Base-by-base conservation (phyloP, 2,888 invertebrate species). In the Axea sp. region DNA sequence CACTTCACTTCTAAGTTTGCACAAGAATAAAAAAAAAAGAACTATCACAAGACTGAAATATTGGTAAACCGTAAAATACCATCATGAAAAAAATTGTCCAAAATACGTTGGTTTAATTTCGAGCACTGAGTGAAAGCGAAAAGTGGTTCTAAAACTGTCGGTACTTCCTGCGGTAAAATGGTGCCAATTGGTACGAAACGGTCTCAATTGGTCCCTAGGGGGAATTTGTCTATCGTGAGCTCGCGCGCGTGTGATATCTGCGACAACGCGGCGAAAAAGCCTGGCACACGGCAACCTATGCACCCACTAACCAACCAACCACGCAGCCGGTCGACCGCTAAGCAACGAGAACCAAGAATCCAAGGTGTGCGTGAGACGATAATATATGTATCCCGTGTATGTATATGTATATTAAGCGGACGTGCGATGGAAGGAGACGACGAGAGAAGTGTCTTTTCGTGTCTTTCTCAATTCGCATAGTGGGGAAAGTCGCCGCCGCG, bases 271-370 rank as follows among this genome's bases (percentile, higher is more conserved):
- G 68, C 76, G 77, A 78, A 53, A 41, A 64, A 72, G 73, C 75
- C 71, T 74, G 73, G 77, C 79, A 72, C 53, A 76, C 69, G 75
- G 68, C 80, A 80, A 80, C 80, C 80, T 81, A 82, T 78, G 82
- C 83, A 83, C 81, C 80, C 82, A 85, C 82, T 82, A 82, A 81
- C 81, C 78, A 82, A 77, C 76, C 68, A 77, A 71, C 45, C 78
- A 81, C 77, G 75, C 73, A 76, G 68, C 55, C 67, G 65, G 49
- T 30, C 62, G 53, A 75, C 55, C 65, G 69, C 78, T 78, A 83
- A 80, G 80, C 80, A 76, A 69, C 77, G 31, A 30, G 80, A 78
- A 72, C 78, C 78, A 77, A 77, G 78, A 78, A 78, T 77, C 81
- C 74, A 77, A 76, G 69, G 73, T 65, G 77, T 76, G 76, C 78